A percentile compares a stretch with the other conserved stretches of the same genome.
Conservation (phyloP, 2,888 invertebrate genomes). For the Acleris laterana region DNA sequence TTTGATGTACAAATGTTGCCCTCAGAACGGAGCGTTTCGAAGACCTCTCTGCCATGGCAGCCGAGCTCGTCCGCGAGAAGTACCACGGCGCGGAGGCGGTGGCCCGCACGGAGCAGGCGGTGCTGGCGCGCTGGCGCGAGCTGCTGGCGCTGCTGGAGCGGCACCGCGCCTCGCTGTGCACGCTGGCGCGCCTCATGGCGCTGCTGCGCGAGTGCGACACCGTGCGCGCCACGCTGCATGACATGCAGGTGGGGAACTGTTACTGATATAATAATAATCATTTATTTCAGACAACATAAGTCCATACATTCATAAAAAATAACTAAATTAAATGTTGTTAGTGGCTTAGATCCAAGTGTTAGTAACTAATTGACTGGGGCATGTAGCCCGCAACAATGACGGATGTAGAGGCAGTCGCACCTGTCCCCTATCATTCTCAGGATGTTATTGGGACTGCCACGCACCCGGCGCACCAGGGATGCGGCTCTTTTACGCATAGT, state of each 20-base stretch:
- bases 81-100: slow-evolving; percentile 96
- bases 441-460: too few relatives aligned
- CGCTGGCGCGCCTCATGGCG: slow-evolving; percentile 93
- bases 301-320: too few relatives aligned
- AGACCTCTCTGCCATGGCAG: slow-evolving; percentile 96
- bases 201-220: slow-evolving; percentile 96
- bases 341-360: too few relatives aligned
- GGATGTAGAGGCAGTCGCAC: too few relatives aligned
- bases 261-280: too few relatives aligned
- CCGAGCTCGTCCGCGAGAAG: slow-evolving; percentile 94
- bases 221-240: slow-evolving; percentile 91
- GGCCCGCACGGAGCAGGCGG: slow-evolving; percentile 87
- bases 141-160: slow-evolving; percentile 91
- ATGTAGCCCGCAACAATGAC: too few relatives aligned
- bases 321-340: too few relatives aligned
- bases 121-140: slow-evolving; percentile 94
- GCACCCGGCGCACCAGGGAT: too few relatives aligned
- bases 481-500: too few relatives aligned
- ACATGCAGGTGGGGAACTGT: slow-evolving; percentile 87
- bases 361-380: too few relatives aligned
- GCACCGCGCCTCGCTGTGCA: slow-evolving; percentile 85
- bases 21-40: slow-evolving; percentile 94
- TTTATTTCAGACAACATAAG: too few relatives aligned
- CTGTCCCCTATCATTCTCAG: too few relatives aligned
- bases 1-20: neutral